These are phyloP conservation scores for Phoebastria nigripes DNA, from an alignment of 2,797 vertebrate species.

Conservation along the genomic window DNA sequence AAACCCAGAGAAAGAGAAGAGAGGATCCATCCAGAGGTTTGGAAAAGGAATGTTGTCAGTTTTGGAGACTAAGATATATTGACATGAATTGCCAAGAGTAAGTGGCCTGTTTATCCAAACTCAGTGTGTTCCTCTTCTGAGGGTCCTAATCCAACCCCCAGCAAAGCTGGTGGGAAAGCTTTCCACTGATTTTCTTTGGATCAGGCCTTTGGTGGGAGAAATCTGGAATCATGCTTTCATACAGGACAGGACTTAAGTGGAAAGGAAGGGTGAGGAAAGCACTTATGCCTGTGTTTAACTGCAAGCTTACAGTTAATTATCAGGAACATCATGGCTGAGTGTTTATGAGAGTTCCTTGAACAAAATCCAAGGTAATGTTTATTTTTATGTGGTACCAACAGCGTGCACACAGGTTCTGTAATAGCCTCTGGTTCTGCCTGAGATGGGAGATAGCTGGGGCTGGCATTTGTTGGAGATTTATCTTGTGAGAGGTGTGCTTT, in stretches of 20 bases:
- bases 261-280: not conserved
- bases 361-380: not conserved
- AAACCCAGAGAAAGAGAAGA: not conserved
- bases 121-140: not conserved
- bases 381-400: not conserved
- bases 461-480: not conserved
- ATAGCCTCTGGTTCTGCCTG: not conserved
- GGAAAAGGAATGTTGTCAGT: not conserved
- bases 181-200: not conserved
- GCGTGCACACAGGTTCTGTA: not conserved
- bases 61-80: not conserved
- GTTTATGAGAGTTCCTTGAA: not conserved
- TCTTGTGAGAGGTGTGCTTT: not conserved
- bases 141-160: not conserved
- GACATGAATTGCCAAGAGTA: not conserved
- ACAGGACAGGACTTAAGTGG: not conserved
- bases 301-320: not conserved
- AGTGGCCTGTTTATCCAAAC: not conserved
- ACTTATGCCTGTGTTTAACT: not conserved
- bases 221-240: not conserved
- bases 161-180: not conserved
- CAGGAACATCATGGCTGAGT: not conserved
- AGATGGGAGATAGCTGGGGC: not conserved
- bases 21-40: not conserved
- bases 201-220: not conserved